Percentiles rank a stretch among this genome's conserved stretches.
Conservation (phyloP, 2,797 vertebrate genomes). For the Karalla daura region DNA sequence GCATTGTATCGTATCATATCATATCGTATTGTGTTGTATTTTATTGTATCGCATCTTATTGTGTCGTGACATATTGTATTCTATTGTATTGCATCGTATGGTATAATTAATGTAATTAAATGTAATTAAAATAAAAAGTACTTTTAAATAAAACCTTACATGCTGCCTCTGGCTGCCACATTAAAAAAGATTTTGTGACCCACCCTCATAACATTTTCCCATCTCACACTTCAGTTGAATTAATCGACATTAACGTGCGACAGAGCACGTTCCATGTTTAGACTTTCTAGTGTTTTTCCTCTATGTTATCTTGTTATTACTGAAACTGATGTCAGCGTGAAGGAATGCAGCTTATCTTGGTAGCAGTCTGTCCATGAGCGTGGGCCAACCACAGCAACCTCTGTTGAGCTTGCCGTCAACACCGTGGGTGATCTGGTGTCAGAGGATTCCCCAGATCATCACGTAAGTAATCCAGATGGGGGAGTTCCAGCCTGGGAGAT, state of each 20-base stretch:
- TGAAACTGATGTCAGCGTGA: constrained; percentile 13
- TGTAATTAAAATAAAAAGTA: no score
- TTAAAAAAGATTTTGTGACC: no score
- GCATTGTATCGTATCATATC: no score
- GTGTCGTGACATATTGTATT: no score
- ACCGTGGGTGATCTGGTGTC: constrained; percentile 11
- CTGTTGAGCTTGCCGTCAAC: constrained; percentile 36
- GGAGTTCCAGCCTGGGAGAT: constrained; percentile 48
- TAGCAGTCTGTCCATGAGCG: constrained; percentile 32
- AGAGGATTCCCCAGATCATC: constrained; percentile 34
- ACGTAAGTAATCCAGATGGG: constrained; percentile 15
- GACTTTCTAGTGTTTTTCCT: constrained; percentile 16
- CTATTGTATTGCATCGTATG: no score
- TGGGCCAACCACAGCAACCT: constrained; percentile 36
- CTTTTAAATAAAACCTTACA: no score
- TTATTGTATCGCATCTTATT: no score
- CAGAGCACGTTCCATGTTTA: constrained; percentile 7
- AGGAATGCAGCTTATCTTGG: constrained; percentile 52
- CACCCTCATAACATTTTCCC: no score
- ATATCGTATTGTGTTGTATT: no score
- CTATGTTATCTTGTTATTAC: constrained; percentile 9
- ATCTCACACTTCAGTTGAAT: no score
- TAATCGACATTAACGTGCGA: neutral
- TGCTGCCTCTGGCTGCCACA: no score
- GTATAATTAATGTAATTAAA: no score